Percentiles rank a stretch among this genome's conserved stretches.
phyloP scores from a whole-genome alignment of 2,888 invertebrate species.

The Phyto melanocephala region DNA sequence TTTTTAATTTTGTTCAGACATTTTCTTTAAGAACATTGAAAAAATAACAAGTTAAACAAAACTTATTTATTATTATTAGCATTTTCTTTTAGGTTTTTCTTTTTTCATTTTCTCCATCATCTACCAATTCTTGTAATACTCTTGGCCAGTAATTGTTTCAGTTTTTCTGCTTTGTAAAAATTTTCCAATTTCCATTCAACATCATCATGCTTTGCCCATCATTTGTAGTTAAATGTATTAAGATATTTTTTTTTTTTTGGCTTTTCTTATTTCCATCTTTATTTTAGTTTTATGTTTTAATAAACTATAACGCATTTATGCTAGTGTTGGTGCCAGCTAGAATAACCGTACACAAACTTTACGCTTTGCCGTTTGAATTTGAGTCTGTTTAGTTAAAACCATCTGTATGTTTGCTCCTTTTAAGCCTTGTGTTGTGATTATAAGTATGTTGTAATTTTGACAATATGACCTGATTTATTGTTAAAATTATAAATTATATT shows the following conservation, averaged over 20 bases:
- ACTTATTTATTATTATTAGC: conserved; percentile 32
- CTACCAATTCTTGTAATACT: neutral
- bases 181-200: neutral
- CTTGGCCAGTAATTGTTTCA: neutral
- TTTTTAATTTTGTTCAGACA: neutral
- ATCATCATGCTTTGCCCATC: conserved; percentile 18
- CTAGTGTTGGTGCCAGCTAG: no score
- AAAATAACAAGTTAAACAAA: conserved; percentile 13
- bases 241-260: neutral
- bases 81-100: conserved; percentile 23
- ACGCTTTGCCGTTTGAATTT: no score
- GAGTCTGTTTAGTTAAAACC: no score
- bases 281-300: no score
- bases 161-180: neutral
- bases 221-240: conserved; percentile 2
- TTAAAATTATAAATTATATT: no score
- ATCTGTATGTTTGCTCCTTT: no score
- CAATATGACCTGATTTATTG: no score
- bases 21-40: neutral
- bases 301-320: no score
- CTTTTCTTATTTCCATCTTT: neutral
- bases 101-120: neutral
- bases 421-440: no score
- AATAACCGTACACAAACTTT: no score
- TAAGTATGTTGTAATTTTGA: no score